Evolutionary conservation across 2,888 invertebrate species (phyloP), one percentile per base, ranked within the genome.

Genomic region (Sminthurides aquaticus): DNA sequence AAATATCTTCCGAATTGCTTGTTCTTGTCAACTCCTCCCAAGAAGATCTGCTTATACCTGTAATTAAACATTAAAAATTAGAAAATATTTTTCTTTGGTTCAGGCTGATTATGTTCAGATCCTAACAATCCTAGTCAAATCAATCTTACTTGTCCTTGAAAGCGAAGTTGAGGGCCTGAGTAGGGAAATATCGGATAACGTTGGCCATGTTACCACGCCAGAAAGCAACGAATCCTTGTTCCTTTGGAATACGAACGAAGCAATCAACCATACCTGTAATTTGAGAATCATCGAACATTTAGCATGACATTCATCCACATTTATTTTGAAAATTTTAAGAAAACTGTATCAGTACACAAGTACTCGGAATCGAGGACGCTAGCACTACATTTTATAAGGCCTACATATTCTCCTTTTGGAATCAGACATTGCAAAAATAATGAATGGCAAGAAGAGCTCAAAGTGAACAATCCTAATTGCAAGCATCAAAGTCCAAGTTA

Each of bases 1-100:
- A 87, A 86, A 76, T 86, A 87, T 72, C 85, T 83, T 82, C 84
- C 82, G 80, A 87, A 87, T 76, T 87, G 86, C 59, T 84, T 86
- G 75, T 87, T 84, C 79, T 89, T 89, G 79, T 87, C 85, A 63
- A 87, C 84, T 58, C 85, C 86, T 28, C 83, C 84, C 76, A 88
- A 79, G 80, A 90, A 89, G 60, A 82, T 63, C 66, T 76, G 73
- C 76, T 81, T 81, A 74, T 80, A 79, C 68, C 72, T 74, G 29
- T 25, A 60, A n/a, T n/a, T n/a, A 22, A 49, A 24, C 43, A 48
- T 3, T 11, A 49, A 60, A 24, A 25, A 8, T 34, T 34, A 11
- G 15, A 43, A 43, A 11, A n/a, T n/a, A n/a, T n/a, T n/a, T n/a
- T n/a, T n/a, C n/a, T n/a, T n/a, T n/a, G n/a, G n/a, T n/a, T n/a